phyloP scores from a whole-genome alignment of 2,113 vertebrate genomes.

The Rhea pennata region DNA sequence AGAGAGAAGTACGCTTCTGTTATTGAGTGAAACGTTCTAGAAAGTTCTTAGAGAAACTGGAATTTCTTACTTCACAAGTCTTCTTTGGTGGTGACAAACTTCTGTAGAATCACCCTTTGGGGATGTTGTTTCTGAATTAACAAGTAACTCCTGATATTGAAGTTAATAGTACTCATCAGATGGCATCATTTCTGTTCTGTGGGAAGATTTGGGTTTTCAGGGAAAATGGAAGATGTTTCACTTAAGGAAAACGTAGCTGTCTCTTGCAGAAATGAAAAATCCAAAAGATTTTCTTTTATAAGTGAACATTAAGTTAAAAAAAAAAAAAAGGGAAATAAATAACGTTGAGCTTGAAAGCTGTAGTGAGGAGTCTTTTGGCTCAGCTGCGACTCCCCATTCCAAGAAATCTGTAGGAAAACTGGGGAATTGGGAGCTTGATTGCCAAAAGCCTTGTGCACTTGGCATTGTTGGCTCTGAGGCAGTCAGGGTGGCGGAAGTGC shows the following conservation, averaged over 20 bases:
- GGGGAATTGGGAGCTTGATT: not conserved
- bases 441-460: not conserved
- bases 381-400: not conserved
- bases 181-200: not conserved
- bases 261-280: not conserved
- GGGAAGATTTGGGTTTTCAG: not conserved
- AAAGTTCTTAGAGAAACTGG: not conserved
- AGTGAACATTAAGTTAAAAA: not conserved
- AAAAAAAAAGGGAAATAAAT: not conserved
- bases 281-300: not conserved
- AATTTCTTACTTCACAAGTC: not conserved
- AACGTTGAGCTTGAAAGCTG: not conserved
- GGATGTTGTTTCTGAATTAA: not conserved
- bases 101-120: not conserved
- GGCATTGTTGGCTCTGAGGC: rapidly evolving
- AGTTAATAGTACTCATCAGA: not conserved
- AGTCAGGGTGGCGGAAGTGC: not conserved
- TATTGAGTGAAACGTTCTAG: not conserved
- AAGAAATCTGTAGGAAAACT: not conserved
- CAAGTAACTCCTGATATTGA: not conserved
- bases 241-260: not conserved
- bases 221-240: not conserved
- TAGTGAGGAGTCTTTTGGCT: not conserved
- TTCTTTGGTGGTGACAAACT: not conserved
- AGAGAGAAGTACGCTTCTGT: not conserved